Base-by-base conservation (phyloP, 2,888 invertebrate species). In the Pyrocoelia pectoralis region DNA sequence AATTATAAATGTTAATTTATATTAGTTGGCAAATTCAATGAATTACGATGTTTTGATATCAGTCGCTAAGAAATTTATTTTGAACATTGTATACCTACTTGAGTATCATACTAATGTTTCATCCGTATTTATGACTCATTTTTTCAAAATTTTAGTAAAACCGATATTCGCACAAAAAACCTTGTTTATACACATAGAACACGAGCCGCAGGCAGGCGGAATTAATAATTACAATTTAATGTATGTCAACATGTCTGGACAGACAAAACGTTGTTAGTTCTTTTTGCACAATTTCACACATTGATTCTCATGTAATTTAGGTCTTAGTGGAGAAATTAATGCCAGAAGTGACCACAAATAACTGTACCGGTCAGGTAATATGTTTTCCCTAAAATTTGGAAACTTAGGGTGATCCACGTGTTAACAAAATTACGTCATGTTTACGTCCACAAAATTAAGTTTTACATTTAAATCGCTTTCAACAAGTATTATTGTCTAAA, bases 211-310 rank as follows among this genome's bases (percentile, higher is more conserved):
- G 33, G 12, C 43, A 43, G 43, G 13, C 43, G 13, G 43, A 43
- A 43, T 43, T 43, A 33, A 33, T 33, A 33, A 33, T 8, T 33
- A 43, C 13, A 43, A 43, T 43, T 43, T 43, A 15, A 43, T 43
- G 13, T 43, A 13, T 43, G 43, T 43, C 43, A 43, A 15, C 43
- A 15, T 8, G 43, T 43, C 43, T 43, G 43, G 17, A 15, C 43
- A 15, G 3, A 13, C 10, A 24, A 24, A 24, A 24, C 24, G 24
- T 3, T 24, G 6, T 3, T 24, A n/a, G n/a, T n/a, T n/a, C 2
- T 33, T 33, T 33, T 33, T 33, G 33, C 33, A 33, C 10, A n/a
- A 33, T 33, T 33, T 33, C 8, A 33, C 9, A 33, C 8, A 33
- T 33, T n/a, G 8, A 33, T 33, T 33, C 2, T n/a, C 33, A n/a